Conservation (phyloP, 2,888 invertebrate species). For the Schrankia costaestrigalis region DNA sequence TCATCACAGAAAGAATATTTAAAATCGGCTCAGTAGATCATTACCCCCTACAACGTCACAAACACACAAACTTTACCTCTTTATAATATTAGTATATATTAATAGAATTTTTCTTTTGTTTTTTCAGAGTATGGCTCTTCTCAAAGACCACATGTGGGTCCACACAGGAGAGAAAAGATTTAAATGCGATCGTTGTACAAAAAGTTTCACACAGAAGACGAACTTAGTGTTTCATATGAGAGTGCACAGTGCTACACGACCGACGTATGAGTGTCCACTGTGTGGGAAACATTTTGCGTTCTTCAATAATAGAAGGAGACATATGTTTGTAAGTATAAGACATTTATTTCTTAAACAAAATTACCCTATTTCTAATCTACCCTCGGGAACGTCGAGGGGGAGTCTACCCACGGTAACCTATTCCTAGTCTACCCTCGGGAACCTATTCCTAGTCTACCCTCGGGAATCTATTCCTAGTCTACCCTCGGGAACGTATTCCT, state of each 20-base stretch:
- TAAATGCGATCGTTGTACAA: slow-evolving; percentile 67
- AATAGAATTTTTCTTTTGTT: background rate
- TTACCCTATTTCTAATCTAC: too few species aligned
- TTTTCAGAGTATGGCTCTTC: slow-evolving; percentile 59
- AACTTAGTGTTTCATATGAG: slow-evolving; percentile 65
- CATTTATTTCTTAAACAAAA: too few species aligned
- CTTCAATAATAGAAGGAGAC: slow-evolving; percentile 63
- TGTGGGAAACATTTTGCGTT: slow-evolving; percentile 70
- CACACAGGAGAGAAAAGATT: slow-evolving; percentile 71
- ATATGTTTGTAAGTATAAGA: slow-evolving; percentile 74
- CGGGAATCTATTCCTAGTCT: too few species aligned
- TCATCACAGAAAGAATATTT: too few species aligned
- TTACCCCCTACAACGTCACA: too few species aligned
- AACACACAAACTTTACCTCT: too few species aligned
- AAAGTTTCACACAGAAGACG: slow-evolving; percentile 67
- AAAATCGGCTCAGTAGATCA: too few species aligned
- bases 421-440: too few species aligned
- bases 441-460: too few species aligned
- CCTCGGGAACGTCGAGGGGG: too few species aligned
- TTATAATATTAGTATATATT: background rate
- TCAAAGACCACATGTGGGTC: slow-evolving; percentile 70
- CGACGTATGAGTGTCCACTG: slow-evolving; percentile 61
- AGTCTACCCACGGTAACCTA: too few species aligned
- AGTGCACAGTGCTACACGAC: slow-evolving; percentile 52
- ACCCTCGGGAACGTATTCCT: too few species aligned